Evolutionary conservation across 1,140 invertebrate species (phyloP).

Genomic region (Diuraphis noxia): DNA sequence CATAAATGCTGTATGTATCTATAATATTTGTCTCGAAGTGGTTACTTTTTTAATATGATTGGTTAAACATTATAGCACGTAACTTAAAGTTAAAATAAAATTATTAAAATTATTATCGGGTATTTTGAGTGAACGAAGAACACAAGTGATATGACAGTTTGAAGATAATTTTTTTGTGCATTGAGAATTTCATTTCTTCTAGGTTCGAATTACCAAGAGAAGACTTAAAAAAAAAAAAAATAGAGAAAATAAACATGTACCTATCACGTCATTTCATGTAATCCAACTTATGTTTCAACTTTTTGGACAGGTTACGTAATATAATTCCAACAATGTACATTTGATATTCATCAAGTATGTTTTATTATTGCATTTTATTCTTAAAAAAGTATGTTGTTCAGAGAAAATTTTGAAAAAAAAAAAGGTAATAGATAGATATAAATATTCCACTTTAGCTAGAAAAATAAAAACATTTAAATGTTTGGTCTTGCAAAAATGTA

Average conservation of each 20-base stretch:
- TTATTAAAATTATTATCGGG: neutral
- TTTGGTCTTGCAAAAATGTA: neutral
- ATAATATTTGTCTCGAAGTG: neutral
- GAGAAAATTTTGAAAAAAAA: neutral
- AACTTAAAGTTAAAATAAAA: neutral
- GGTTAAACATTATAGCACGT: neutral
- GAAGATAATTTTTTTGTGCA: neutral
- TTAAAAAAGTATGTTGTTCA: neutral
- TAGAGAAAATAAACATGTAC: neutral
- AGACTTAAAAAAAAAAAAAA: neutral
- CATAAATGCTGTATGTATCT: neutral
- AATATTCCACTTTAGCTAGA: neutral
- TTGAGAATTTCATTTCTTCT: neutral
- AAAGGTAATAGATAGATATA: neutral
- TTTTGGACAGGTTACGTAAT: neutral
- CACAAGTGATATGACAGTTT: neutral
- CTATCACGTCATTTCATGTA: neutral
- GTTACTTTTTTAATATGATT: neutral
- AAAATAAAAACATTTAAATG: neutral
- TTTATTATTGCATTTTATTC: neutral
- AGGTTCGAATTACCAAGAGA: neutral
- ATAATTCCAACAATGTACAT: slow-evolving; percentile 1
- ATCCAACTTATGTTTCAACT: slow-evolving; percentile 11
- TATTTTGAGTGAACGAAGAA: neutral
- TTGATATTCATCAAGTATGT: neutral